phyloP scores from a whole-genome alignment of 2,888 invertebrate genomes.

The Cylloceria caligata region DNA sequence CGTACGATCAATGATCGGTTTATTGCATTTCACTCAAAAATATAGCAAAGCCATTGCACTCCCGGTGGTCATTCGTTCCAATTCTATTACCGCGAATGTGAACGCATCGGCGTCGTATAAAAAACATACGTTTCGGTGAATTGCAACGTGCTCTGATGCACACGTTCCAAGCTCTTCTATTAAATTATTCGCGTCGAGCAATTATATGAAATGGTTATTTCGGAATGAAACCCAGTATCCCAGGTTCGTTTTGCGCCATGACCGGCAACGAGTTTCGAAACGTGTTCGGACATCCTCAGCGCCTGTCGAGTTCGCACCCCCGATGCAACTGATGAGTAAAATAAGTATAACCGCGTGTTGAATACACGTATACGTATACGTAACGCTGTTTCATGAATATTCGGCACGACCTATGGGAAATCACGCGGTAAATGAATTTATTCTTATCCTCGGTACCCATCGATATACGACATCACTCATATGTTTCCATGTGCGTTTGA shows the following conservation, averaged over 20 bases:
- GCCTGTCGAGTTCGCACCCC: neutral
- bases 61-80: slow-evolving; percentile 73
- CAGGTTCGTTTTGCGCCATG: slow-evolving; percentile 43
- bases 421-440: slow-evolving; percentile 65
- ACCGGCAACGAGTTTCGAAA: slow-evolving; percentile 18
- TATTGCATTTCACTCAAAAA: slow-evolving; percentile 70
- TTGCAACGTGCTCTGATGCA: slow-evolving; percentile 62
- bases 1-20: slow-evolving; percentile 68
- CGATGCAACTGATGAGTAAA: slow-evolving; percentile 24
- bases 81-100: slow-evolving; percentile 72
- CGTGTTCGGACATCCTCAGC: neutral
- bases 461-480: slow-evolving; percentile 46
- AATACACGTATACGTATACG: neutral
- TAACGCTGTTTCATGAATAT: slow-evolving; percentile 57
- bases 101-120: slow-evolving; percentile 50
- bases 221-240: slow-evolving; percentile 45
- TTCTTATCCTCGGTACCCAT: slow-evolving; percentile 49
- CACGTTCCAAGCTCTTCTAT: slow-evolving; percentile 70
- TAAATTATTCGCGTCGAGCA: slow-evolving; percentile 74
- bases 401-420: slow-evolving; percentile 61
- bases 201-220: slow-evolving; percentile 72
- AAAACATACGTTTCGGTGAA: slow-evolving; percentile 65
- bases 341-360: slow-evolving; percentile 36
- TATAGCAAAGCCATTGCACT: slow-evolving; percentile 19
- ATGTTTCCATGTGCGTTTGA: slow-evolving; percentile 50